Percentiles rank a stretch among this genome's conserved stretches.
Evolutionary conservation across 1,140 invertebrate genomes (phyloP).

Genomic region (Nasonia vitripennis): DNA sequence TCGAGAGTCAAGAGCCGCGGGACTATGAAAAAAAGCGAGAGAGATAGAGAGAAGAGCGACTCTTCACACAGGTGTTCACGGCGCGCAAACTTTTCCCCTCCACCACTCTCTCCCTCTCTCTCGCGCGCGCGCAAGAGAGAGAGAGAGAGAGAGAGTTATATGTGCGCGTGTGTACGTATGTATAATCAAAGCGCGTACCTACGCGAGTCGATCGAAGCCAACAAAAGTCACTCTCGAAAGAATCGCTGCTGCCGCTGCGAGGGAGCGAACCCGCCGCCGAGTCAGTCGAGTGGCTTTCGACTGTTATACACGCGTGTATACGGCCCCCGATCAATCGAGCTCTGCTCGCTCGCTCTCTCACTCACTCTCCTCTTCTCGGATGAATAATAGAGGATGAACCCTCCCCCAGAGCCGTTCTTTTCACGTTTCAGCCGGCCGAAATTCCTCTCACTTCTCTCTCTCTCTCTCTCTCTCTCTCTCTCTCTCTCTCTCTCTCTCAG

Average conservation of each 20-base stretch:
- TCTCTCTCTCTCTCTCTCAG: neutral
- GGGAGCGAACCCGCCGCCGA: neutral
- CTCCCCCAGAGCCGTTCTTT: neutral
- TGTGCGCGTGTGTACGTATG: neutral
- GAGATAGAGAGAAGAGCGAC: neutral
- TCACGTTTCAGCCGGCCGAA: conserved; percentile 2
- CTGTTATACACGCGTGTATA: neutral
- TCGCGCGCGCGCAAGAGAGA: too few species aligned
- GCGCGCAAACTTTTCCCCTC: neutral
- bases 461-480: too few species aligned
- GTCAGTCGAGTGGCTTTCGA: neutral
- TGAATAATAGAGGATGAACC: conserved; percentile 4
- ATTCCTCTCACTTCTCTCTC: neutral
- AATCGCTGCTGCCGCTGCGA: conserved; percentile 1
- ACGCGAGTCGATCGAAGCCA: neutral
- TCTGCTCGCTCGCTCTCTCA: neutral
- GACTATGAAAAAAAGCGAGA: neutral
- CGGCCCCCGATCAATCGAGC: neutral
- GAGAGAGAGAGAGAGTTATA: neutral
- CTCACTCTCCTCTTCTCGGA: neutral
- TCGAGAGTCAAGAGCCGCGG: neutral
- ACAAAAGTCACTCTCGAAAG: conserved; percentile 3
- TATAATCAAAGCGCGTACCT: neutral
- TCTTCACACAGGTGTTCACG: neutral
- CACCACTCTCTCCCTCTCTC: neutral